Evolutionary conservation across 1,140 invertebrate species (phyloP).

Genomic region (Trialeurodes vaporariorum): DNA sequence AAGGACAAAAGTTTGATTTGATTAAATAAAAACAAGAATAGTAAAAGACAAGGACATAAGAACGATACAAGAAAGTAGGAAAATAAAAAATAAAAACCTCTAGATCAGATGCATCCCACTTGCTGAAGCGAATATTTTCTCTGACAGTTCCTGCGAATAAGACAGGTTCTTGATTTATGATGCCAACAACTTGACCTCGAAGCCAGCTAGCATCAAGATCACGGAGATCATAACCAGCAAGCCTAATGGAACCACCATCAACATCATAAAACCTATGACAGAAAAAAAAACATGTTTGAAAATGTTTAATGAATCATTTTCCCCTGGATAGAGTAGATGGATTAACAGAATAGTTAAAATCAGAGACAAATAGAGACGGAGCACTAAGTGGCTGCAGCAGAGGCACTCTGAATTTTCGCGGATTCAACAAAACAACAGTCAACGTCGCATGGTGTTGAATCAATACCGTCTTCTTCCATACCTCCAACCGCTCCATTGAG

Average conservation of each 20-base stretch:
- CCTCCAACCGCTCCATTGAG: no score
- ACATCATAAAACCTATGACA: conserved; percentile 85
- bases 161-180: conserved; percentile 88
- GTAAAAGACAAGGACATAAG: no score
- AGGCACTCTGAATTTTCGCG: no score
- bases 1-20: neutral
- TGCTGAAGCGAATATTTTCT: conserved; percentile 91
- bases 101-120: conserved; percentile 50
- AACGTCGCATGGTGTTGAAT: no score
- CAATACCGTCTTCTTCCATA: no score
- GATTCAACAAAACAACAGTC: no score
- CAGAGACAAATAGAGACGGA: no score
- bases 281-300: no score
- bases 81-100: conserved; percentile 38
- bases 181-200: conserved; percentile 64
- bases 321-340: no score
- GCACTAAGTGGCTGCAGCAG: no score
- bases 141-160: conserved; percentile 81
- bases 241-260: conserved; percentile 53
- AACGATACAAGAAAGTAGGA: conserved; percentile 11
- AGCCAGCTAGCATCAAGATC: conserved; percentile 76
- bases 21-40: conserved; percentile 20
- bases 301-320: no score
- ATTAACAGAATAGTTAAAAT: no score
- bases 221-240: conserved; percentile 66